Evolutionary conservation across 53 echinoderm and acorn worm genomes (phyloP).

Genomic region (Echinometra lucunter): DNA sequence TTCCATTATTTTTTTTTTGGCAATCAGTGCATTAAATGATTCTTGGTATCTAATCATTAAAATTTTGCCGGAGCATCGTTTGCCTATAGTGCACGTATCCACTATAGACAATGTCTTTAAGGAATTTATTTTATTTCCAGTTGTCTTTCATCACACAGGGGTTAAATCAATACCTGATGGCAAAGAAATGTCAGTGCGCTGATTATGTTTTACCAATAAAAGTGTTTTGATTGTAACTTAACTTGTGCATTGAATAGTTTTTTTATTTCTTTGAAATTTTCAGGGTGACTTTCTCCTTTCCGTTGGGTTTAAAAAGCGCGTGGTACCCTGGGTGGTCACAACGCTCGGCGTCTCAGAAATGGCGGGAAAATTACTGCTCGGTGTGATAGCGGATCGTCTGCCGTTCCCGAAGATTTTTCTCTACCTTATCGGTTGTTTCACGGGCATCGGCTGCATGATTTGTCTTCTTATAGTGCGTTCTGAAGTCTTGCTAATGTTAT

Average conservation of each 20-base stretch:
- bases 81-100: too few relatives aligned
- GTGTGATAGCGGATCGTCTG: slow-evolving; percentile 69
- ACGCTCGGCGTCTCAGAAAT: slow-evolving; percentile 74
- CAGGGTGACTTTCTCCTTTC: slow-evolving; percentile 25
- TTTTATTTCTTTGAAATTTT: neutral
- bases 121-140: too few relatives aligned
- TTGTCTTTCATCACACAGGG: too few relatives aligned
- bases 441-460: slow-evolving; percentile 72
- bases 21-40: too few relatives aligned
- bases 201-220: too few relatives aligned
- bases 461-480: slow-evolving; percentile 67
- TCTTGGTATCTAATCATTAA: too few relatives aligned
- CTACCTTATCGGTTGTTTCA: slow-evolving; percentile 62
- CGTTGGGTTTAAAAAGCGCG: neutral
- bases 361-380: slow-evolving; percentile 73
- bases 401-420: slow-evolving; percentile 81
- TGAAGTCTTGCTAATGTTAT: slow-evolving; percentile 54
- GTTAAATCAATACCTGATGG: too few relatives aligned
- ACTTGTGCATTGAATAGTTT: neutral
- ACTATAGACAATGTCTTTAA: too few relatives aligned
- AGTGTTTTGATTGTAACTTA: too few relatives aligned
- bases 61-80: too few relatives aligned
- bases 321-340: slow-evolving; percentile 70
- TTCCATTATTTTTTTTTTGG: too few relatives aligned
- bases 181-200: too few relatives aligned